Base-by-base conservation (phyloP, 64 coral and sea anemone species). In the Montipora sp. region DNA sequence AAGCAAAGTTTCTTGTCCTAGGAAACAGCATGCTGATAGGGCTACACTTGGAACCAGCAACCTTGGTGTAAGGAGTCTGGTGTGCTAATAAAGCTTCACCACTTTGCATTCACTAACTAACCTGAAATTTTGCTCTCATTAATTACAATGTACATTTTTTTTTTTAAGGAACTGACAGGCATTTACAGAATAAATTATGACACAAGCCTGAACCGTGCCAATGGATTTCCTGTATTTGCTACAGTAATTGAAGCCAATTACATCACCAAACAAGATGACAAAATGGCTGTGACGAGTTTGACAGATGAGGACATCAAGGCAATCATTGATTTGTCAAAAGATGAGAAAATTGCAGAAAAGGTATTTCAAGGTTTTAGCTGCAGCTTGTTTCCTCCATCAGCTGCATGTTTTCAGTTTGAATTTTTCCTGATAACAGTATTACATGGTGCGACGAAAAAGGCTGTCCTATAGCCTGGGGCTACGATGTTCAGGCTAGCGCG, bases 111-210 rank as follows among this genome's bases (percentile, higher is more conserved):
- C 10, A 55, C 36, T 36, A 55, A 55, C 6, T 55, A 55, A 55
- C 51, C 3, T 55, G 51, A 45, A 48, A n/a, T 23, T 59, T 60
- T 3, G 19, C 36, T 36, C 36, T 36, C 36, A 36, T 36, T 36
- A 36, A 36, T 36, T 2, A 36, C 36, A 36, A 36, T 36, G 36
- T 36, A 36, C 36, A 36, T 36, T 63, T 18, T 4, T 53, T 65
- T 24, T 21, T 66, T 66, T 5, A 55, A 99, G 98, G 98, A 99
- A 61, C 58, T 99, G 76, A 99, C 98, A 10, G 98, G 98, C 13
- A 99, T 99, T 82, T 99, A 99, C 89, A 93, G 96, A 81, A 99
- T 94, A 53, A 99, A 96, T 81, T 99, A 99, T 22, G 98, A 99
- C 58, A 93, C 84, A 22, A 92, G 92, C 13, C 55, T 99, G 4